A percentile compares a stretch with the other conserved stretches of the same genome.
phyloP scores from a whole-genome alignment of 2,888 invertebrate genomes.

The Campoplex capitator region DNA sequence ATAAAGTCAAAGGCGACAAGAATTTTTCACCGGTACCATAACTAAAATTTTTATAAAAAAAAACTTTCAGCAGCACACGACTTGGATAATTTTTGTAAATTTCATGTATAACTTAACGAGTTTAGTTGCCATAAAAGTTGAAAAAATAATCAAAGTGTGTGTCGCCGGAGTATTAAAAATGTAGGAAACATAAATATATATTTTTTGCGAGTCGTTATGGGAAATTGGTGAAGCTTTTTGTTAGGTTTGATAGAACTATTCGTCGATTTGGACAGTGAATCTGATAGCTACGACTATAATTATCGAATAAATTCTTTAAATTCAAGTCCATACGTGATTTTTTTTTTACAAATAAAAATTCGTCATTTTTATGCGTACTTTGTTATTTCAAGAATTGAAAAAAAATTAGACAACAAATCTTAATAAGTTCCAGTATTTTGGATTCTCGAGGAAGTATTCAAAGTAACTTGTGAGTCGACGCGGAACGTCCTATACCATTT shows the following conservation, averaged over 20 bases:
- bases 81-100: no score
- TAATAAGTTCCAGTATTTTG: neutral
- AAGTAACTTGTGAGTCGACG: neutral
- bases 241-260: no score
- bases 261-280: neutral
- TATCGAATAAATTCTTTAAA: neutral
- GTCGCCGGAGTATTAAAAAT: neutral
- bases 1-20: neutral
- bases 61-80: no score
- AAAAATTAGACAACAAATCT: neutral
- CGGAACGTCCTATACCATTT: constrained; percentile 10
- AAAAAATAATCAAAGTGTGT: no score
- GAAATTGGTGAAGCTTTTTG: no score
- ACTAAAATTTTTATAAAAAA: neutral
- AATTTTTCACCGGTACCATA: neutral
- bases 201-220: neutral
- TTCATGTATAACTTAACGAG: no score
- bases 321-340: neutral
- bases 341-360: neutral
- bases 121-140: no score
- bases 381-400: neutral
- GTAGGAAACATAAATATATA: neutral
- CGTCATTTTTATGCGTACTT: neutral
- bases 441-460: neutral
- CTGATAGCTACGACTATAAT: neutral